Evolutionary conservation across 2,888 invertebrate genomes (phyloP).

Genomic region (Drosophila anomelani): DNA sequence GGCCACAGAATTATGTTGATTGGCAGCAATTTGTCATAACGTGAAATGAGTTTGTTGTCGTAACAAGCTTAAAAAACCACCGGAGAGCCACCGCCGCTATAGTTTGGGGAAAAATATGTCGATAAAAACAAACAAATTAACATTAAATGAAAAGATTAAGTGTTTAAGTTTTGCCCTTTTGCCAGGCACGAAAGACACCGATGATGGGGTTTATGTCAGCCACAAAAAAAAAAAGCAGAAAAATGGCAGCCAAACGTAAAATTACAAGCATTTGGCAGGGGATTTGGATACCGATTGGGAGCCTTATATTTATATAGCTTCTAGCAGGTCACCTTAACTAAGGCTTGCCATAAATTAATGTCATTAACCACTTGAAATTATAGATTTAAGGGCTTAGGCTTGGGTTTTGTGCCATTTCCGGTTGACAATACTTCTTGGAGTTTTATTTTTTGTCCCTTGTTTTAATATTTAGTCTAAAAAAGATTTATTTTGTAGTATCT

Average conservation of each 20-base stretch:
- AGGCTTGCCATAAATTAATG: not conserved
- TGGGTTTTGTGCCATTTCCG: not conserved
- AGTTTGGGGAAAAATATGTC: constrained; percentile 70
- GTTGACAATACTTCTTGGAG: not conserved
- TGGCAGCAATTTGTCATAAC: constrained; percentile 82
- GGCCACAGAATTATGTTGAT: constrained; percentile 79
- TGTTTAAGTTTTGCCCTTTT: constrained; percentile 76
- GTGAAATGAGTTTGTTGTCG: constrained; percentile 81
- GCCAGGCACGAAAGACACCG: constrained; percentile 52
- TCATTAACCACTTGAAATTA: constrained; percentile 3
- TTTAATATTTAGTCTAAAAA: too few relatives aligned
- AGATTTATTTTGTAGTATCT: too few relatives aligned
- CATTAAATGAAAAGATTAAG: constrained; percentile 81
- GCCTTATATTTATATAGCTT: not conserved
- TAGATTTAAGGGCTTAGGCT: not conserved
- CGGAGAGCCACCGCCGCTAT: not conserved
- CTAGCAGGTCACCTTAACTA: not conserved
- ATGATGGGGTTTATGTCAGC: constrained; percentile 56
- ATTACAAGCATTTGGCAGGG: not conserved
- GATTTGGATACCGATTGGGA: not conserved
- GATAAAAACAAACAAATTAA: constrained; percentile 81
- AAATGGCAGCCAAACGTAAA: constrained; percentile 34
- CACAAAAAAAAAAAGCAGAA: constrained; percentile 10
- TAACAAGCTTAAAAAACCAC: constrained; percentile 79
- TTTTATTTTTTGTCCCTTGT: too few relatives aligned